These are phyloP conservation scores for Nibea albiflora DNA, from an alignment of 2,113 vertebrate genomes.

Conservation along the genomic window DNA sequence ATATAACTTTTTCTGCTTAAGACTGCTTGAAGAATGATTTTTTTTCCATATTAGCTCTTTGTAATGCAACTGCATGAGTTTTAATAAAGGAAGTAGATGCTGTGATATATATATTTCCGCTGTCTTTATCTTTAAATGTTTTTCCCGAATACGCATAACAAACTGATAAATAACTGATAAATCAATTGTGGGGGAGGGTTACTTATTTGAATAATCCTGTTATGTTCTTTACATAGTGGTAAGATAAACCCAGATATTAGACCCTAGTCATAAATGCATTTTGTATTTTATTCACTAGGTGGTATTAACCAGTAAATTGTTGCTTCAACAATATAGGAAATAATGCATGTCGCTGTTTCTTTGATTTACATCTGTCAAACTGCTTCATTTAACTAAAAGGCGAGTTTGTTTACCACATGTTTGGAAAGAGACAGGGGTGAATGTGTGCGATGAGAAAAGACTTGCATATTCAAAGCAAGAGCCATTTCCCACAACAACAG, in stretches of 20 bases:
- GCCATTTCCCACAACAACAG: background rate
- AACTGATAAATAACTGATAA: background rate
- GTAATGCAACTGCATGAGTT: background rate
- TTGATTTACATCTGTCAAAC: background rate
- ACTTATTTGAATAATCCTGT: background rate
- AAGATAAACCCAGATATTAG: background rate
- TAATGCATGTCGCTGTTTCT: background rate
- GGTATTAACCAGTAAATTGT: background rate
- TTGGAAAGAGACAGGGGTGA: background rate
- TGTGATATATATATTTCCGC: background rate
- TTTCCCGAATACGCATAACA: no score
- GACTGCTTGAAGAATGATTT: background rate
- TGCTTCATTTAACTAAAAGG: background rate
- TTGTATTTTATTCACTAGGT: background rate
- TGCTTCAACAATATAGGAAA: background rate
- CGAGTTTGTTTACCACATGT: background rate
- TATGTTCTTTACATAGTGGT: background rate
- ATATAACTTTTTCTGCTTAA: background rate
- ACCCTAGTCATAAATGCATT: background rate
- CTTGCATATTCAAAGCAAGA: constrained; percentile 13
- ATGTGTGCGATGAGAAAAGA: background rate
- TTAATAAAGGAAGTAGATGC: background rate
- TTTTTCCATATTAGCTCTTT: background rate
- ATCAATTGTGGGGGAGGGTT: background rate
- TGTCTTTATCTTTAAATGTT: background rate